Evolutionary conservation across 2,113 vertebrate species (phyloP).

Genomic region (Eira barbara): DNA sequence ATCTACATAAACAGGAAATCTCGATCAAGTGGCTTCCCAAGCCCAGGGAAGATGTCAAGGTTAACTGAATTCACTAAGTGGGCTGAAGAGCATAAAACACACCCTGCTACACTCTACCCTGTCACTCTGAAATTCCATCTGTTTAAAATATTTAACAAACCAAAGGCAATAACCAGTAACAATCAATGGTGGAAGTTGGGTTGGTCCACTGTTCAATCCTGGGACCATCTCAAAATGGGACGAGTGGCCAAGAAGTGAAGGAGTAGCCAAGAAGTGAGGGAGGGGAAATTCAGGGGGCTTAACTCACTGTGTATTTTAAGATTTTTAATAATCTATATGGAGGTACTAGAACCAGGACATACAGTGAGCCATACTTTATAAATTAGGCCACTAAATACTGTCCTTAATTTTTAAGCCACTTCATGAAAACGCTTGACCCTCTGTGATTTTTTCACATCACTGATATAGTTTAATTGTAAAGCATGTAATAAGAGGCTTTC

Average conservation of each 20-base stretch:
- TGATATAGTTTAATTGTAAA: not conserved
- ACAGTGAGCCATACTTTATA: not conserved
- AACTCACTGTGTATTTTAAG: not conserved
- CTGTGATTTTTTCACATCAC: not conserved
- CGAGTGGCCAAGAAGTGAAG: too few species aligned
- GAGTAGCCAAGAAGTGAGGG: not conserved
- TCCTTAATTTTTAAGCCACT: not conserved
- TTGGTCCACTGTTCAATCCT: not conserved
- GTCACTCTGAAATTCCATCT: not conserved
- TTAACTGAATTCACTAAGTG: not conserved
- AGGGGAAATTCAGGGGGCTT: not conserved
- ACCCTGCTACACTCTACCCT: too few species aligned
- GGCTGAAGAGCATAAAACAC: fast-evolving
- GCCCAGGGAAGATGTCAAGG: not conserved
- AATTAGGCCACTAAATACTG: not conserved
- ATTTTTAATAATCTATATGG: not conserved
- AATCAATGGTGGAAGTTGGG: not conserved
- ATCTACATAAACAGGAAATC: not conserved
- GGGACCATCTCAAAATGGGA: not conserved
- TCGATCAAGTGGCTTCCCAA: not conserved
- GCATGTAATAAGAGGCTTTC: not conserved
- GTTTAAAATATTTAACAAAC: not conserved
- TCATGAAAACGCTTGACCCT: not conserved
- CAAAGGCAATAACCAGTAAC: not conserved
- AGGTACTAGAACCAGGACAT: not conserved